A percentile compares a stretch with the other conserved stretches of the same genome.
phyloP scores from a whole-genome alignment of 2,888 invertebrate genomes.

The Ectemnius cavifrons region DNA sequence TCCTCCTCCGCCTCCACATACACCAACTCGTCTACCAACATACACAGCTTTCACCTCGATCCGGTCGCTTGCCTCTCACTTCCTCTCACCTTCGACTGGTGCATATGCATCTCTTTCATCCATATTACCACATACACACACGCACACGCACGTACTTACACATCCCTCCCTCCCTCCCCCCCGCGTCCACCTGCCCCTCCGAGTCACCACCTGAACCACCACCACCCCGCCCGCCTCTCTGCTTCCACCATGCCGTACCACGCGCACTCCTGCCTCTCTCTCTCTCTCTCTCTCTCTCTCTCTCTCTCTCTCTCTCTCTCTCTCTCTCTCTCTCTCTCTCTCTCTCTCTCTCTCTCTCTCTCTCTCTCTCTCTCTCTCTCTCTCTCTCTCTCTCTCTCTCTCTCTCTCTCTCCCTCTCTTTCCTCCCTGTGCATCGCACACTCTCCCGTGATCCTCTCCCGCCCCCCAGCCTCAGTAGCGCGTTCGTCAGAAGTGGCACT shows the following conservation, averaged over 20 bases:
- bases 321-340: neutral
- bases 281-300: neutral
- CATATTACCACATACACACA: too few relatives aligned
- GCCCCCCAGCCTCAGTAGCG: constrained; percentile 34
- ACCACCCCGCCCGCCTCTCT: neutral
- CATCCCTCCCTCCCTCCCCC: neutral
- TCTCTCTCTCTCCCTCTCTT: neutral
- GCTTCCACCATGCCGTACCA: neutral
- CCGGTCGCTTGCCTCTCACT: constrained; percentile 8
- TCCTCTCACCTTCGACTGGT: constrained; percentile 15
- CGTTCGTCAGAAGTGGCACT: constrained; percentile 61
- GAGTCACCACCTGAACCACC: neutral
- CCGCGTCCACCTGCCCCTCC: constrained; percentile 5
- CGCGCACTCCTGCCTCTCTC: neutral
- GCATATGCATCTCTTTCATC: neutral
- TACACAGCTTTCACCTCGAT: constrained; percentile 18
- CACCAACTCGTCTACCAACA: neutral
- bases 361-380: neutral
- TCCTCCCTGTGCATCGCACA: neutral
- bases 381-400: neutral
- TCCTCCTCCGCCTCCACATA: neutral
- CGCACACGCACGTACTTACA: too few relatives aligned
- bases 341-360: neutral
- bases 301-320: neutral
- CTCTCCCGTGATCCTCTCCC: neutral